These are phyloP conservation scores for Adineta ricciae DNA, from an alignment of 2,888 invertebrate genomes.

Conservation along the genomic window DNA sequence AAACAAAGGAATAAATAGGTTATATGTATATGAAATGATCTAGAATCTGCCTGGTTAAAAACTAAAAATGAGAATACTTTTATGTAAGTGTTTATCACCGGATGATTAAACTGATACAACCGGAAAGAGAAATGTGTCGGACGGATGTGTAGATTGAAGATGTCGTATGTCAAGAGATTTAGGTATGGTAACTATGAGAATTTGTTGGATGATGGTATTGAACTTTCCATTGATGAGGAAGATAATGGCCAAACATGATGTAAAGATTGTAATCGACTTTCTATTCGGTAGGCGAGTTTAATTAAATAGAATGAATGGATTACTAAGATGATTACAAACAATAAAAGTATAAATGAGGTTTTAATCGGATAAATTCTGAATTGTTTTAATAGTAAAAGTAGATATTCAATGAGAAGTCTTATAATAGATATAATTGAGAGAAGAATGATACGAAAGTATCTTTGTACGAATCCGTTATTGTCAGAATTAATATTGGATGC, in stretches of 20 bases:
- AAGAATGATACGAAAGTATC: not conserved
- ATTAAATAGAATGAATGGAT: slow-evolving; percentile 6
- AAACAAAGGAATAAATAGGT: not conserved
- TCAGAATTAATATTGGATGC: not conserved
- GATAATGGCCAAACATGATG: not conserved
- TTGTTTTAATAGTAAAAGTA: not conserved
- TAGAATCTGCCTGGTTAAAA: not conserved
- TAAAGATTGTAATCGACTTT: slow-evolving; percentile 10
- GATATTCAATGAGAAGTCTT: not conserved
- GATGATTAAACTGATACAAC: not conserved
- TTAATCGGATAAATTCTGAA: not conserved
- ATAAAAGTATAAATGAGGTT: not conserved
- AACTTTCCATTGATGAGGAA: not conserved
- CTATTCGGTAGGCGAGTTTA: not conserved
- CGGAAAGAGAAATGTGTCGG: not conserved
- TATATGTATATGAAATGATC: not conserved
- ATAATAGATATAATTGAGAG: not conserved
- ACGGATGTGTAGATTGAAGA: not conserved
- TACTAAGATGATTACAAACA: not conserved
- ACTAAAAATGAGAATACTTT: not conserved
- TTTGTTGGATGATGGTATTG: not conserved
- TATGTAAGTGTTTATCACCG: not conserved
- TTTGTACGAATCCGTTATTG: not conserved
- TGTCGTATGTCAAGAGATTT: not conserved
- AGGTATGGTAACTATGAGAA: not conserved